Conservation (phyloP, 1,140 invertebrate species). For the Brachionus plicatilis region DNA sequence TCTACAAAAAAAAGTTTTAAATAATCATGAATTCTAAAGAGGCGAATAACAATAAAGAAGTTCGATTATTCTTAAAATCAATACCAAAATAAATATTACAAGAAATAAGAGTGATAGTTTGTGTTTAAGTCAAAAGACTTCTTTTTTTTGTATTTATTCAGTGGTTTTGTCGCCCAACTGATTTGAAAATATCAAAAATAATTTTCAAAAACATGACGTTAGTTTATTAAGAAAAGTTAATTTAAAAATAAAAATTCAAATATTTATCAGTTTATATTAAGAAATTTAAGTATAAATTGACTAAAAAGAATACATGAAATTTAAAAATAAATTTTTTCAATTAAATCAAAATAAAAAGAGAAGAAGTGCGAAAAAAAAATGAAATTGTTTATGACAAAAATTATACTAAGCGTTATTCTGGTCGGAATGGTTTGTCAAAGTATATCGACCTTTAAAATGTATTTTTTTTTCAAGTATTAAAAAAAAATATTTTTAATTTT, state of each 20-base stretch:
- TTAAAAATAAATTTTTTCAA: background rate
- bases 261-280: background rate
- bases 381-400: background rate
- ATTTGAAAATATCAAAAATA: background rate
- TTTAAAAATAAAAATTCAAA: background rate
- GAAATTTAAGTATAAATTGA: background rate
- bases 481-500: background rate
- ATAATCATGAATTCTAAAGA: background rate
- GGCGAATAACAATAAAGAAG: slow-evolving; percentile 6
- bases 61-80: background rate
- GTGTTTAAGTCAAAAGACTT: background rate
- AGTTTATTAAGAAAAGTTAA: background rate
- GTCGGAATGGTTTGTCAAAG: background rate
- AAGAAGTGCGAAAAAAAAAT: background rate
- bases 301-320: background rate
- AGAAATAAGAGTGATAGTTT: background rate
- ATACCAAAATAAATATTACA: background rate
- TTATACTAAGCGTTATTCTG: background rate
- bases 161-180: background rate
- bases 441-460: background rate
- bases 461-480: background rate
- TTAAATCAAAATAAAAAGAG: background rate
- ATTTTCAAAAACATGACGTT: background rate
- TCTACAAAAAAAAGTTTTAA: background rate
- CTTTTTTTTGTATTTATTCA: background rate